A percentile compares a stretch with the other conserved stretches of the same genome.
Evolutionary conservation across 2,113 vertebrate genomes (phyloP).

Genomic region (Triplophysa dalaica): DNA sequence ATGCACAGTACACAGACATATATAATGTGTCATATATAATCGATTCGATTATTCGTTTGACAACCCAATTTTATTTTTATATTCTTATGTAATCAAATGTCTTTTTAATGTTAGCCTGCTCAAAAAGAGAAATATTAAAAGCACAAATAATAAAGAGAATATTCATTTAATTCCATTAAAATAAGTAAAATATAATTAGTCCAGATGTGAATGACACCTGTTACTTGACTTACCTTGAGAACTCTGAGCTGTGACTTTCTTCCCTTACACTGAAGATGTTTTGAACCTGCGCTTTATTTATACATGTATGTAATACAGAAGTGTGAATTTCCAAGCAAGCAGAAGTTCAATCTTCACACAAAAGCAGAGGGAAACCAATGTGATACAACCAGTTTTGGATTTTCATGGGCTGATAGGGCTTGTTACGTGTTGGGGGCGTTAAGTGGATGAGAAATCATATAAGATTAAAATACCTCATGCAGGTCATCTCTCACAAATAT

Average conservation of each 20-base stretch:
- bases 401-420: not conserved
- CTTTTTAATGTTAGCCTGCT: too few relatives aligned
- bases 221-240: not conserved
- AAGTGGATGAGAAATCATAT: not conserved
- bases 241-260: not conserved
- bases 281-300: constrained; percentile 3
- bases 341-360: not conserved
- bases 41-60: too few relatives aligned
- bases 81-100: too few relatives aligned
- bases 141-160: not conserved
- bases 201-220: not conserved
- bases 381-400: not conserved
- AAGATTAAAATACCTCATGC: not conserved
- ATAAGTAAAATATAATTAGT: not conserved
- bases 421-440: not conserved
- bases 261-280: not conserved
- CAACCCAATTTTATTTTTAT: too few relatives aligned
- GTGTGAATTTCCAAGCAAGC: constrained; percentile 26
- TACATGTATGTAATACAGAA: constrained; percentile 6
- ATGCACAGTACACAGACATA: too few relatives aligned
- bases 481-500: not conserved
- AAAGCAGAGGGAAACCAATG: not conserved
- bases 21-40: too few relatives aligned
- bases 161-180: not conserved
- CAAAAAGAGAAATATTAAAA: too few relatives aligned